A percentile compares a stretch with the other conserved stretches of the same genome.
phyloP scores from a whole-genome alignment of 2,797 vertebrate species.

The Pteronotus mesoamericanus region DNA sequence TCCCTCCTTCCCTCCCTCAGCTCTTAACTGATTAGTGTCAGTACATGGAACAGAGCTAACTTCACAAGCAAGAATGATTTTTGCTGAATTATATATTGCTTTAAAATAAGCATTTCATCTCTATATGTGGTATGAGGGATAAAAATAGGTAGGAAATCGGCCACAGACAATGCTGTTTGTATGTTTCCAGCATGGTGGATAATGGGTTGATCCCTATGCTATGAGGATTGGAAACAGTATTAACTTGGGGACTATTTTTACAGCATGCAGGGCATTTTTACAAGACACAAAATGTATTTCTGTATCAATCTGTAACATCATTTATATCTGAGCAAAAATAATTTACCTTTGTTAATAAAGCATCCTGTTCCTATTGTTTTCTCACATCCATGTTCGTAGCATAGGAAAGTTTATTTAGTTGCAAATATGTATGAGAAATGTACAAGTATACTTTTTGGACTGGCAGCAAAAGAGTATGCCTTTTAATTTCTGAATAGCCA shows the following conservation, averaged over 20 bases:
- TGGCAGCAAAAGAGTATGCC: background rate
- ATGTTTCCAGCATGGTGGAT: background rate
- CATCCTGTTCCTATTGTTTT: background rate
- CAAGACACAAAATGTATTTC: background rate
- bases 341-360: constrained; percentile 4
- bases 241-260: background rate
- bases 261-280: background rate
- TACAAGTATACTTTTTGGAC: background rate
- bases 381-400: background rate
- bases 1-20: too few species aligned
- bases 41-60: background rate
- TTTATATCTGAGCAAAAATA: background rate
- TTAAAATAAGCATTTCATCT: background rate
- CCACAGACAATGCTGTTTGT: background rate
- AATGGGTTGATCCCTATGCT: background rate
- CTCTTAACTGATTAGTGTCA: background rate
- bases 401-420: constrained; percentile 4
- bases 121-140: background rate
- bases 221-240: background rate
- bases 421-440: background rate
- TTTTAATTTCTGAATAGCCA: constrained; percentile 20
- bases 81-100: background rate
- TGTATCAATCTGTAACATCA: background rate
- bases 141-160: background rate
- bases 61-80: constrained; percentile 19